Percentiles rank a stretch among this genome's conserved stretches.
phyloP scores from a whole-genome alignment of 2,113 vertebrate species.

The Oreocharis arfaki region DNA sequence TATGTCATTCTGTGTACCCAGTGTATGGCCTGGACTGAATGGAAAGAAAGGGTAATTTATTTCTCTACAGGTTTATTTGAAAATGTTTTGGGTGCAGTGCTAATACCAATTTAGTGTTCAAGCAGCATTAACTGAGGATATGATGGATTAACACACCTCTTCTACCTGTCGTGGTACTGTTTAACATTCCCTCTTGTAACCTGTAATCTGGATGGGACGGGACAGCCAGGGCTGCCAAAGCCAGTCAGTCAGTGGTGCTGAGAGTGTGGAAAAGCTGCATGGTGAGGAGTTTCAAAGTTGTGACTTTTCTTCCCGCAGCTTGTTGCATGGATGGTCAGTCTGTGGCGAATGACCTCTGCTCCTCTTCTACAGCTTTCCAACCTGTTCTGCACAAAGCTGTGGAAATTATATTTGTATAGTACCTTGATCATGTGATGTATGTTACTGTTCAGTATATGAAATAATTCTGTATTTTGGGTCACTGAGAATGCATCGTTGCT shows the following conservation, averaged over 20 bases:
- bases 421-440: neutral
- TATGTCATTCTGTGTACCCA: slow-evolving; percentile 72
- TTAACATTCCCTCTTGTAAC: neutral
- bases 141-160: neutral
- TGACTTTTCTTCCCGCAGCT: neutral
- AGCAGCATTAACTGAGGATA: neutral
- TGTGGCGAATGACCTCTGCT: neutral
- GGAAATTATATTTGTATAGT: neutral
- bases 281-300: neutral
- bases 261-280: neutral
- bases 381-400: neutral
- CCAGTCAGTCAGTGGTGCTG: neutral
- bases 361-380: neutral
- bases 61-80: slow-evolving; percentile 55
- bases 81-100: slow-evolving; percentile 22
- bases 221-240: neutral
- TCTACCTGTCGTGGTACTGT: neutral
- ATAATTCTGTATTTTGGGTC: neutral
- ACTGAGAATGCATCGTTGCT: neutral
- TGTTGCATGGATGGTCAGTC: neutral
- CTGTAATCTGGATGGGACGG: accelerated
- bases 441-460: neutral
- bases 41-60: slow-evolving; percentile 63
- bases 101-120: neutral
- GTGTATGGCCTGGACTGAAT: slow-evolving; percentile 61